Conservation (phyloP, 2,113 vertebrate species). For the Mirounga angustirostris region DNA sequence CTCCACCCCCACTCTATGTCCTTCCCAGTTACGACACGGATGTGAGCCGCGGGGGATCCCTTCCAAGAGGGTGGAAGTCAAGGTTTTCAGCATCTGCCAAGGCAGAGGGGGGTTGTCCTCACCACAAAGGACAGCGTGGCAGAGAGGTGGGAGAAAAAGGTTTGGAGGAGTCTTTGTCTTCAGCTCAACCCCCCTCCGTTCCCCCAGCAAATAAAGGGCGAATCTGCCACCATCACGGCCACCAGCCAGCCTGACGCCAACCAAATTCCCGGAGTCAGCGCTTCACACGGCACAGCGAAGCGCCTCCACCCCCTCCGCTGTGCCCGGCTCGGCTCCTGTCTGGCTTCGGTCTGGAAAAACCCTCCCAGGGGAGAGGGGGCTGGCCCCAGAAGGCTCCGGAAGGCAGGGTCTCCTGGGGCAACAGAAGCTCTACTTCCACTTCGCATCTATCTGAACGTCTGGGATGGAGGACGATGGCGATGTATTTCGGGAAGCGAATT, state of each 20-base stretch:
- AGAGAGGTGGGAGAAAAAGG: background rate
- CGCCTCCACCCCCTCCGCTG: background rate
- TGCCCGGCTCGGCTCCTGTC: background rate
- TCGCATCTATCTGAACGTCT: rapidly evolving
- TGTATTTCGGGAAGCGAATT: background rate
- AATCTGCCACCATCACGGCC: rapidly evolving
- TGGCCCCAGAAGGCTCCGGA: background rate
- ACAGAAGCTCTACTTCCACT: background rate
- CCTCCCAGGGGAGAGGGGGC: background rate
- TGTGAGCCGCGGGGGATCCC: background rate
- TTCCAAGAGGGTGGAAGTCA: background rate
- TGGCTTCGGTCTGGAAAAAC: background rate
- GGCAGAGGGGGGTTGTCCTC: background rate
- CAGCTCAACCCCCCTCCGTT: background rate
- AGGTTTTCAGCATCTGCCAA: rapidly evolving
- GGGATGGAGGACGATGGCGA: background rate
- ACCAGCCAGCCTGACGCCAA: background rate
- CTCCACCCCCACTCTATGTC: background rate
- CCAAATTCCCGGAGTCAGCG: background rate
- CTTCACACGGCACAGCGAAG: rapidly evolving
- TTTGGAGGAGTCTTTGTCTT: background rate
- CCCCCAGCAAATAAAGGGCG: background rate
- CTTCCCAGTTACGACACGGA: background rate
- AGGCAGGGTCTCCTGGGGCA: rapidly evolving
- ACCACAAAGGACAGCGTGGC: rapidly evolving